Percentiles rank a stretch among this genome's conserved stretches.
These are phyloP conservation scores for Gari tellinella DNA, from an alignment of 2,888 invertebrate species.

Conservation along the genomic window DNA sequence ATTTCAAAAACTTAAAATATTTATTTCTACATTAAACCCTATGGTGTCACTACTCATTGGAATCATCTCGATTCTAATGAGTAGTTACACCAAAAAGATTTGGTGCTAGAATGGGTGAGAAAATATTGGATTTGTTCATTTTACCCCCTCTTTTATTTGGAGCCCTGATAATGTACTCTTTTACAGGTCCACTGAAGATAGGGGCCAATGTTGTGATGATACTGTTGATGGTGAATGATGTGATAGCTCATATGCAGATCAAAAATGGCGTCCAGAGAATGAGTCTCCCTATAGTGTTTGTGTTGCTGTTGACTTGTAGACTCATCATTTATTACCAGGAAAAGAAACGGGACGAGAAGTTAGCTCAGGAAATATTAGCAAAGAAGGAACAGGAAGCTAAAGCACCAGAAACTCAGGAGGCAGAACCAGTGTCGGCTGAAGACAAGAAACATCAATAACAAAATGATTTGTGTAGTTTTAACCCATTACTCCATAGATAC, in stretches of 20 bases:
- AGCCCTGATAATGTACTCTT: neutral
- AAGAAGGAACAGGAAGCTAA: neutral
- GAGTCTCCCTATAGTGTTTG: slow-evolving; percentile 84
- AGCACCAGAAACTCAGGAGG: neutral
- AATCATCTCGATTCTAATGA: too few relatives aligned
- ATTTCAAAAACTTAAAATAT: too few relatives aligned
- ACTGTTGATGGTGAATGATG: slow-evolving; percentile 93
- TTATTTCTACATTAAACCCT: too few relatives aligned
- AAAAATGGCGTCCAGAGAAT: slow-evolving; percentile 83
- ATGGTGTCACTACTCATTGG: too few relatives aligned
- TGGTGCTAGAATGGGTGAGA: too few relatives aligned
- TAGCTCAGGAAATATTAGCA: slow-evolving; percentile 42
- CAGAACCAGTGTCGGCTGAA: neutral
- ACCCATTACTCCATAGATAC: too few relatives aligned
- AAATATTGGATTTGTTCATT: too few relatives aligned
- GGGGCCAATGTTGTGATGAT: slow-evolving; percentile 94
- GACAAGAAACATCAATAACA: slow-evolving; percentile 3
- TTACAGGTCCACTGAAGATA: slow-evolving; percentile 95
- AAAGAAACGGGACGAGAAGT: slow-evolving; percentile 57
- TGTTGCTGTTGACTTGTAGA: slow-evolving; percentile 82
- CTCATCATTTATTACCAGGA: slow-evolving; percentile 83
- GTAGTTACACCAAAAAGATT: too few relatives aligned
- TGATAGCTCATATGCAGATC: slow-evolving; percentile 89
- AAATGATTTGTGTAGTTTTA: too few relatives aligned
- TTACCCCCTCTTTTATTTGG: neutral